Evolutionary conservation across 2,113 vertebrate genomes (phyloP).

Genomic region (Cebus imitator): DNA sequence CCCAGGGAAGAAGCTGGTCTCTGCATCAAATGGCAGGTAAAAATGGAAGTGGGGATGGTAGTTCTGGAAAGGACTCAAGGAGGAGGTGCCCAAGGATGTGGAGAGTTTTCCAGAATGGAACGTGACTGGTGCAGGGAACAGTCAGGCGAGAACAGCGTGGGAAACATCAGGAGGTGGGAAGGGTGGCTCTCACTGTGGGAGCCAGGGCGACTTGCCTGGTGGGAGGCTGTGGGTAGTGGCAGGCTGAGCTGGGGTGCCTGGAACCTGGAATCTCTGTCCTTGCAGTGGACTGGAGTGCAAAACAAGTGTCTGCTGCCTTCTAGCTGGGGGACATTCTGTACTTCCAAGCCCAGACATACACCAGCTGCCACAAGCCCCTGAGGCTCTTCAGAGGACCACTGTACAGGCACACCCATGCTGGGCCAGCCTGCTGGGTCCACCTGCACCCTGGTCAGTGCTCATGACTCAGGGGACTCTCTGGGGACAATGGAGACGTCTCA

Average conservation of each 20-base stretch:
- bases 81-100: too few species aligned
- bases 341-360: slow-evolving; percentile 60
- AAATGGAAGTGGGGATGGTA: too few species aligned
- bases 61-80: too few species aligned
- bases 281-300: slow-evolving; percentile 53
- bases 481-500: slow-evolving; percentile 34
- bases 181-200: not conserved
- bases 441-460: slow-evolving; percentile 53
- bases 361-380: slow-evolving; percentile 47
- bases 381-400: slow-evolving; percentile 69
- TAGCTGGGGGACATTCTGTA: slow-evolving; percentile 61
- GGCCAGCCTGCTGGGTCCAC: not conserved
- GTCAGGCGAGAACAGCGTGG: rapidly evolving
- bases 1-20: too few species aligned
- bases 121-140: rapidly evolving
- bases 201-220: too few species aligned
- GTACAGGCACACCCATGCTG: slow-evolving; percentile 6
- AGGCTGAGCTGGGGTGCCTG: not conserved
- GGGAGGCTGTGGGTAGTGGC: too few species aligned
- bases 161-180: not conserved
- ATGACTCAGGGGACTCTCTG: slow-evolving; percentile 47
- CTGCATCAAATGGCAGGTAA: too few species aligned
- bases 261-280: not conserved
- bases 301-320: slow-evolving; percentile 35
- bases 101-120: not conserved